Evolutionary conservation across 2,888 invertebrate species (phyloP).

Genomic region (Hydrotaea cyrtoneurina): DNA sequence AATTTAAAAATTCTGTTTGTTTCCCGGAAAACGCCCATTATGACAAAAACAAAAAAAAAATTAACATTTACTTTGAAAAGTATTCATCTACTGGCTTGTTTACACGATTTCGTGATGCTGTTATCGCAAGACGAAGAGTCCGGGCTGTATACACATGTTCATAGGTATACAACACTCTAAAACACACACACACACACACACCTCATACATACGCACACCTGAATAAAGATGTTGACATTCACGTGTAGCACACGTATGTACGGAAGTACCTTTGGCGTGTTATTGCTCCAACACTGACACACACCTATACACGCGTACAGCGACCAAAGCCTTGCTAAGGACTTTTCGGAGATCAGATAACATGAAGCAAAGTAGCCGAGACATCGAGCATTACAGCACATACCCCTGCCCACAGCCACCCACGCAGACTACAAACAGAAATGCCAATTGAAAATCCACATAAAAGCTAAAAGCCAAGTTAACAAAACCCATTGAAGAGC

Average conservation of each 20-base stretch:
- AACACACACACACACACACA: no score
- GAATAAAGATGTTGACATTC: conserved; percentile 4
- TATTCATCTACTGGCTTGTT: conserved; percentile 61
- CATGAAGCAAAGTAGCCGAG: conserved; percentile 52
- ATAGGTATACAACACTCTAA: no score
- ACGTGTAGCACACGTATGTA: background rate
- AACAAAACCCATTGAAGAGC: conserved; percentile 56
- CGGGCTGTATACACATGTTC: background rate
- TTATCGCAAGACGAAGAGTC: conserved; percentile 46
- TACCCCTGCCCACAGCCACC: background rate
- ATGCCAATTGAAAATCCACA: conserved; percentile 51
- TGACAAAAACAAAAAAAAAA: conserved; percentile 60
- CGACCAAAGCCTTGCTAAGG: conserved; percentile 54
- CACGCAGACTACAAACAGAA: conserved; percentile 25
- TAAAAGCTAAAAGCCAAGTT: conserved; percentile 62
- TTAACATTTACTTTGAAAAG: conserved; percentile 57
- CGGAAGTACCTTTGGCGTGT: background rate
- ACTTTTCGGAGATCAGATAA: conserved; percentile 61
- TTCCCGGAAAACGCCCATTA: conserved; percentile 43
- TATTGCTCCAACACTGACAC: background rate
- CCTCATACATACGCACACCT: background rate
- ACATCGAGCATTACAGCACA: conserved; percentile 52
- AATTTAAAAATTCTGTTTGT: conserved; percentile 63
- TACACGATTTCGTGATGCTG: conserved; percentile 31
- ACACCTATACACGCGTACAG: background rate